Evolutionary conservation across 2,888 invertebrate species (phyloP).

Genomic region (Gymnosoma rotundatum): DNA sequence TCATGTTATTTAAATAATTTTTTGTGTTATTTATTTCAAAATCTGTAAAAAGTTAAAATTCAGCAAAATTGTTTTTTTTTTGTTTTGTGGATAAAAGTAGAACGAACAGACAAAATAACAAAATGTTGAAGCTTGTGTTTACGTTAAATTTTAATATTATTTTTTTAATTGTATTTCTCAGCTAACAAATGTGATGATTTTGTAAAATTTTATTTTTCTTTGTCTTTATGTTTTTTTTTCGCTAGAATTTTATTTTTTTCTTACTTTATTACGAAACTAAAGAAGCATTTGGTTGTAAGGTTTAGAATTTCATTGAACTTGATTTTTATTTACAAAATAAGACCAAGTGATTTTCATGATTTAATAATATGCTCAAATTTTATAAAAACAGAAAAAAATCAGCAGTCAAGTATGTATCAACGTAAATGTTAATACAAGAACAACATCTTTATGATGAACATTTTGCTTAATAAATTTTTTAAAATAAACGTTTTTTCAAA

Average conservation of each 20-base stretch:
- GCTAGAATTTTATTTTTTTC: background rate
- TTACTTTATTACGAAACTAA: constrained; percentile 18
- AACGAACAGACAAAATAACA: too few species aligned
- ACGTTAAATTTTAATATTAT: background rate
- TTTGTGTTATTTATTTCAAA: too few species aligned
- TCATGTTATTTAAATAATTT: too few species aligned
- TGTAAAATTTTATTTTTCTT: background rate
- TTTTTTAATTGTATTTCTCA: background rate
- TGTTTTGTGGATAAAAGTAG: too few species aligned
- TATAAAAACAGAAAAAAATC: background rate
- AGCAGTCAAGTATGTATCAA: background rate
- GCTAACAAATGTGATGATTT: constrained; percentile 41
- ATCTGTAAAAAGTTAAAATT: too few species aligned
- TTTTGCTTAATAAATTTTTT: too few species aligned
- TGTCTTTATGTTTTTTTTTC: background rate
- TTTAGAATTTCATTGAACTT: constrained; percentile 57
- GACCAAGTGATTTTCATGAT: constrained; percentile 30
- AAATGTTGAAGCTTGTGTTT: constrained; percentile 10
- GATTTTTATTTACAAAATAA: constrained; percentile 25
- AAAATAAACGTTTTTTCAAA: background rate
- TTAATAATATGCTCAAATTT: constrained; percentile 26
- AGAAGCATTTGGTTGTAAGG: constrained; percentile 5
- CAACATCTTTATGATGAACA: background rate
- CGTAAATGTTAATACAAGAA: background rate
- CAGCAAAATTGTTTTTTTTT: too few species aligned